Base-by-base conservation (phyloP, 2,888 invertebrate genomes). In the Cephus rjabovi region DNA sequence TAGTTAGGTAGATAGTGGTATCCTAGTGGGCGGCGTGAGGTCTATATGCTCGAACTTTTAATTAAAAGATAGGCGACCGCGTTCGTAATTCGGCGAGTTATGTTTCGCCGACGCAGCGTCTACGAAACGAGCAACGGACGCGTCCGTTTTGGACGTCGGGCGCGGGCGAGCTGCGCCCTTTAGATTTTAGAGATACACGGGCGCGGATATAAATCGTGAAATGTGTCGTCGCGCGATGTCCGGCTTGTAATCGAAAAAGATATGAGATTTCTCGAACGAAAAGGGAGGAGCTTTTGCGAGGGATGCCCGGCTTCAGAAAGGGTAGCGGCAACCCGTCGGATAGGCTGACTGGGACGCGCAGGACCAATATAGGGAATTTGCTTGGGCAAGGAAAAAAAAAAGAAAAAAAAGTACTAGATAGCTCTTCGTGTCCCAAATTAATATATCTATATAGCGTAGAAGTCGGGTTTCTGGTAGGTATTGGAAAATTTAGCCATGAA, bases 201-300 rank as follows among this genome's bases (percentile, higher is more conserved):
- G 34, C 34, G 15, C 15, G 34, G 69, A 78, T 78, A 83, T 85
- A 83, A 84, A 85, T 82, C 80, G 85, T 81, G 79, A 82, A 82
- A 83, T 82, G 86, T 81, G 85, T 83, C 83, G 82, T 78, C 80
- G 80, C 76, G 79, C 82, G 82, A 83, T 83, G 85, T 85, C 84
- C 83, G 84, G 83, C 79, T 83, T 83, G 83, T 85, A 86, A 86
- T 85, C 84, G 84, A 86, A 86, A 86, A 83, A 85, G 86, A 86
- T 86, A 85, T 79, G 81, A 84, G 84, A 56, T 83, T 83, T 78
- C 73, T 70, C 75, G 34, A 35, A 35, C 69, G 75, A 33, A 34
- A 40, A 56, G 78, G 81, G 81, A 80, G 78, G 74, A 76, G 76
- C 70, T 33, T 31, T 71, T 9, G 33, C 71, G 71, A 31, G 33